Evolutionary conservation across 2,797 vertebrate species (phyloP).

Genomic region (Rachycentron canadum): DNA sequence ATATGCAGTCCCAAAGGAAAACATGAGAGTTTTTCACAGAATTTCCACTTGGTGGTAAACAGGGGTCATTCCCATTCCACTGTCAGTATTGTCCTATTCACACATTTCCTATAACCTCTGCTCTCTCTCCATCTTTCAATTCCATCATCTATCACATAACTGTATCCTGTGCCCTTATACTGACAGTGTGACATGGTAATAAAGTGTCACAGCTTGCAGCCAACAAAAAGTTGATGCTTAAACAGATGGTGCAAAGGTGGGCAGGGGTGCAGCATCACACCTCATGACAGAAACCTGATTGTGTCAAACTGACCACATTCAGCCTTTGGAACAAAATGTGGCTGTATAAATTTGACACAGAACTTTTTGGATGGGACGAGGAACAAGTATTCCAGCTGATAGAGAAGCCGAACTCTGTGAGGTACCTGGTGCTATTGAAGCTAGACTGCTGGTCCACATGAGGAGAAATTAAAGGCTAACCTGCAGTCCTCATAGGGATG

Average conservation of each 20-base stretch:
- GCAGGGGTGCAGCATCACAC: slow-evolving; percentile 25
- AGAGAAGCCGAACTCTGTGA: slow-evolving; percentile 3
- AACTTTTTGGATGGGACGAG: neutral
- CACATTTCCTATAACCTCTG: slow-evolving; percentile 24
- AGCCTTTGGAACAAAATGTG: slow-evolving; percentile 8
- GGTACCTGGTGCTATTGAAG: neutral
- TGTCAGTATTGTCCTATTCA: slow-evolving; percentile 29
- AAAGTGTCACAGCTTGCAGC: slow-evolving; percentile 25
- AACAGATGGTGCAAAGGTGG: slow-evolving; percentile 26
- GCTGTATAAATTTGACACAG: slow-evolving; percentile 8
- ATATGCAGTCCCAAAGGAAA: slow-evolving; percentile 8
- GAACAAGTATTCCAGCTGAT: slow-evolving; percentile 4
- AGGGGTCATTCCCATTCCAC: slow-evolving; percentile 5
- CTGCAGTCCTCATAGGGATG: neutral
- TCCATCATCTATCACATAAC: slow-evolving; percentile 23
- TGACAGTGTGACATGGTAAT: slow-evolving; percentile 9
- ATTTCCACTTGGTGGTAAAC: slow-evolving; percentile 15
- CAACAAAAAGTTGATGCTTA: slow-evolving; percentile 21
- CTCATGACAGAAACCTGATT: slow-evolving; percentile 18
- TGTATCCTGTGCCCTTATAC: slow-evolving; percentile 17
- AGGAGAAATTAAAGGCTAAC: neutral
- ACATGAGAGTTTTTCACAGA: slow-evolving; percentile 9
- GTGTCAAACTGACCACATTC: neutral
- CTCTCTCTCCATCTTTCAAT: slow-evolving; percentile 21
- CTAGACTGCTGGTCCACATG: slow-evolving; percentile 22